Evolutionary conservation across 2,797 vertebrate species (phyloP), one percentile per base, ranked within the genome.

Genomic region (Karalla daura): DNA sequence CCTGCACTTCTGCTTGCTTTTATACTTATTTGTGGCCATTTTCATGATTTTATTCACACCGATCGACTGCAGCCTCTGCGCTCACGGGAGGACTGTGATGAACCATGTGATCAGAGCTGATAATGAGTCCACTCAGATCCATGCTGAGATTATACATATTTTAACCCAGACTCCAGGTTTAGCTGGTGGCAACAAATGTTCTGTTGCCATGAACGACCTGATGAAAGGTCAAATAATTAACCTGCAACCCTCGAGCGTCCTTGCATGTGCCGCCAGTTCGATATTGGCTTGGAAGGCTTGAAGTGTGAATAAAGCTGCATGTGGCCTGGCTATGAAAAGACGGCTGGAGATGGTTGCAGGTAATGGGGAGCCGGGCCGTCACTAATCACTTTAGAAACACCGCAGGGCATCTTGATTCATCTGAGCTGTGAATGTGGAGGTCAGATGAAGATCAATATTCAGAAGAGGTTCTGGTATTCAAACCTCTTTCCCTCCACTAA

Each of bases 371-470:
- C 33, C 58, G 63, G n/a, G 63, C 59, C 70, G 15, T 69, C 72
- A 24, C 76, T 81, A 88, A 88, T 85, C 81, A 62, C 77, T 70
- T 81, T 75, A 63, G 76, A 78, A 76, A 76, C 80, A 76, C 81
- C 25, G 1, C 67, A 2, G 69, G 70, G 68, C 56, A 60, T 71
- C 72, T 52, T 5, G 0, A 74, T 76, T 84, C 74, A 70, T 77
- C 58, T 39, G 73, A 83, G 86, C 64, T 20, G 76, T 17, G 61
- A 33, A 56, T 61, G 40, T 64, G 47, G 70, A 88, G 88, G 85
- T 87, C 84, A 81, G 56, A 54, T 45, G 58, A 85, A 86, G 85
- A 89, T 58, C 85, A 80, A 86, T 80, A 81, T 81, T 76, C 70
- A 62, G 52, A 55, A 17, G 59, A 76, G 67, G 54, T 74, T 84